A percentile compares a stretch with the other conserved stretches of the same genome.
Conservation (phyloP, 2,888 invertebrate genomes). For the Drosophila atripex region DNA sequence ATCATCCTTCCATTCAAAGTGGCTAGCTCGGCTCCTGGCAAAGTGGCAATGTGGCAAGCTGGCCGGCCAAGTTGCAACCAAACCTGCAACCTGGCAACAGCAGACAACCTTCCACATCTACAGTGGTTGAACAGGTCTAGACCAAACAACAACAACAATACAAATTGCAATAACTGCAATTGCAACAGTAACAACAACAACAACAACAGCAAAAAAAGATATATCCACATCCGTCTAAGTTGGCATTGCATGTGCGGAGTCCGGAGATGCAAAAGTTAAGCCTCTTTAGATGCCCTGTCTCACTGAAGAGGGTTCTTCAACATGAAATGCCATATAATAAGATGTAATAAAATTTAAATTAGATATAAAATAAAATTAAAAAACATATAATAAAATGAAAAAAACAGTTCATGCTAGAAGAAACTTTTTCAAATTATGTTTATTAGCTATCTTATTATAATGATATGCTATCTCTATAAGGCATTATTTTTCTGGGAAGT, state of each 20-base stretch:
- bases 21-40: conserved; percentile 8
- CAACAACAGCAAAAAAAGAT: conserved; percentile 10
- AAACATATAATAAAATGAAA: background rate
- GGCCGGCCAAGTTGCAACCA: background rate
- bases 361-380: no score
- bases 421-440: background rate
- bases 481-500: background rate
- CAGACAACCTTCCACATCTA: conserved; percentile 42
- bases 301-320: background rate
- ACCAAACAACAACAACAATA: conserved; percentile 16
- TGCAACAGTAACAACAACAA: conserved; percentile 1
- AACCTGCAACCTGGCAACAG: conserved; percentile 46
- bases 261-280: conserved; percentile 64
- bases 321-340: background rate
- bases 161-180: conserved; percentile 7
- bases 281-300: conserved; percentile 49
- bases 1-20: conserved; percentile 26
- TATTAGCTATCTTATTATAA: background rate
- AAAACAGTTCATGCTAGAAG: no score
- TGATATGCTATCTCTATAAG: background rate
- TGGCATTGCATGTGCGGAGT: conserved; percentile 36
- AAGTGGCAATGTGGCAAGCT: background rate
- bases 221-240: conserved; percentile 28
- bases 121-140: conserved; percentile 50
- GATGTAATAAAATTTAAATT: background rate